phyloP scores from a whole-genome alignment of 2,797 vertebrate genomes.

The Delichon dasypus region DNA sequence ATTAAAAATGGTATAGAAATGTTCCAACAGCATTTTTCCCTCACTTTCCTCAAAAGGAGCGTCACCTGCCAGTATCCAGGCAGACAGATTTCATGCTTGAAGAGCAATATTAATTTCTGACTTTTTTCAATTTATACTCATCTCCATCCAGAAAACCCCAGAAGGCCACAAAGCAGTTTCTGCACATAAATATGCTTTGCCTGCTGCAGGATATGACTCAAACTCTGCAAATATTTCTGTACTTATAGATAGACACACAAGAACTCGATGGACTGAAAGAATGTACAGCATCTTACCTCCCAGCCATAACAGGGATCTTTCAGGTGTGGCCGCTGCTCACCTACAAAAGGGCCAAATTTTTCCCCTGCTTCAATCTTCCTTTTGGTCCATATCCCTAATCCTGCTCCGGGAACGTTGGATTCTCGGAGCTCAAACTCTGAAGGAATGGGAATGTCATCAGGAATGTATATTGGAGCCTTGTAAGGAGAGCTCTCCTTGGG shows the following conservation, averaged over 20 bases:
- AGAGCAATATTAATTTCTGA: background rate
- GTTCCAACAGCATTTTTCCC: background rate
- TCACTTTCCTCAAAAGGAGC: background rate
- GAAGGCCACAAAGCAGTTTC: background rate
- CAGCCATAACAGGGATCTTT: constrained; percentile 85
- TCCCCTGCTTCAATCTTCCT: constrained; percentile 89
- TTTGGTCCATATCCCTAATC: constrained; percentile 91
- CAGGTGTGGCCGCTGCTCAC: constrained; percentile 81
- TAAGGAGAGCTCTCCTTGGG: constrained; percentile 83
- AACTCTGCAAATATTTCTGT: constrained; percentile 27
- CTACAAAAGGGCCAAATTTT: constrained; percentile 90
- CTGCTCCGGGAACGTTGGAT: constrained; percentile 81
- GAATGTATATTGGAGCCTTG: constrained; percentile 83
- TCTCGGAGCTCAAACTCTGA: constrained; percentile 92
- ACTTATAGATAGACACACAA: background rate
- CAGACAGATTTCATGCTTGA: background rate
- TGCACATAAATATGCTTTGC: background rate
- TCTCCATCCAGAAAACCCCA: background rate
- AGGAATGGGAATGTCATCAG: constrained; percentile 84
- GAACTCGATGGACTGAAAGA: background rate
- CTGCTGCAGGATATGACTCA: background rate
- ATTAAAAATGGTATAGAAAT: background rate
- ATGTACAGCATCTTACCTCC: constrained; percentile 86
- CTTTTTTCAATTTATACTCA: background rate
- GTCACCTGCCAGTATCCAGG: background rate